Percentiles rank a stretch among this genome's conserved stretches.
Conservation (phyloP, 2,888 invertebrate species). For the Callosobruchus maculatus region DNA sequence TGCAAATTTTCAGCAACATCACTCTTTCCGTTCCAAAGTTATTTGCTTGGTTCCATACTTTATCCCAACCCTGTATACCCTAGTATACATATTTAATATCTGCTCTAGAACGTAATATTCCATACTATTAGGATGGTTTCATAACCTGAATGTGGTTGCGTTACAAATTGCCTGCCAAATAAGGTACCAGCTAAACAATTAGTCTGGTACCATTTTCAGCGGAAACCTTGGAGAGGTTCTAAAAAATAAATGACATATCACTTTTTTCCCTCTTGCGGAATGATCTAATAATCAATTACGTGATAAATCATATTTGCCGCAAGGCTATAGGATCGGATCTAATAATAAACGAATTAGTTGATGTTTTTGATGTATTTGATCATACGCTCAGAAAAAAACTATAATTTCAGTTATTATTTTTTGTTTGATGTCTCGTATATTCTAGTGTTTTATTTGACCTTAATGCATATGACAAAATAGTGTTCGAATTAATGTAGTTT, state of each 20-base stretch:
- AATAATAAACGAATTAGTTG: not conserved
- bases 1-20: too few relatives aligned
- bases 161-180: not conserved
- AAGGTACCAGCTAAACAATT: not conserved
- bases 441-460: too few relatives aligned
- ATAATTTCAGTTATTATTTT: not conserved
- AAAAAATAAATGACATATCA: not conserved
- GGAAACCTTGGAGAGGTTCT: not conserved
- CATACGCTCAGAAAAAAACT: not conserved
- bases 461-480: too few relatives aligned
- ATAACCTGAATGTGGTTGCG: not conserved
- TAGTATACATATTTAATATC: too few relatives aligned
- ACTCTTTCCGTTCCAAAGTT: too few relatives aligned
- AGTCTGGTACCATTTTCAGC: not conserved
- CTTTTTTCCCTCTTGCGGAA: not conserved
- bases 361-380: not conserved
- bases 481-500: too few relatives aligned
- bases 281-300: not conserved
- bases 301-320: not conserved
- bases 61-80: too few relatives aligned
- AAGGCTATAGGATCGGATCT: not conserved
- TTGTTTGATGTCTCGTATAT: too few relatives aligned
- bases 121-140: not conserved
- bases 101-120: too few relatives aligned
- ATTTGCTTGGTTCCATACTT: too few relatives aligned